Base-by-base conservation (phyloP, 2,113 vertebrate genomes). In the Prunella fulvescens region DNA sequence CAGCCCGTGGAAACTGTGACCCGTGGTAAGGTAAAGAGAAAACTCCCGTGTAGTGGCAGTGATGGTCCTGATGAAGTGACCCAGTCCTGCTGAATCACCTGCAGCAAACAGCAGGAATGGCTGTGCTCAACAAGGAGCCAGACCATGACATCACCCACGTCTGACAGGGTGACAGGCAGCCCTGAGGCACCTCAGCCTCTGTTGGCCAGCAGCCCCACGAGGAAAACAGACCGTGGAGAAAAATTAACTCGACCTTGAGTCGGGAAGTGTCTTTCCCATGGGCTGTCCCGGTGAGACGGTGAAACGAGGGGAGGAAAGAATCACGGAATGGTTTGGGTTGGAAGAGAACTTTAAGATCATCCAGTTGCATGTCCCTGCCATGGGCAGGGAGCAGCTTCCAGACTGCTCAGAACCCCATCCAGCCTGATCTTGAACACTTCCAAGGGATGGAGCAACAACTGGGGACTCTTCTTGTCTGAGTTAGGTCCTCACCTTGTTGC, bases 261-360 rank as follows among this genome's bases (percentile, higher is more conserved):
- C 7, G 5, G 26, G 53, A 56, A 83, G 19, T 4, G 19, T 17
- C 33, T 44, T 76, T 24, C 11, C 19, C 3, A 4, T 7, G 7
- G 23, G 6, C 2, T 51, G 11, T 37, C 39, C 44, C 12, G 3
- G 23, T 10, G 20, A 7, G 11, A 31, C 8, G n/a, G 7, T 2
- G 22, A 48, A 14, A 33, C 0, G 6, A 47, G 8, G 19, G 1
- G 15, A 33, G 11, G 1, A 14, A 29, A 37, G 10, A 56, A 35
- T 37, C 47, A 37, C 6, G 1, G 62, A 35, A 31, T 42, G 12
- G 14, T 56, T 48, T 70, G 40, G 8, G 10, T 19, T 54, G 25
- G 40, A 69, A 62, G 35, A 29, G 20, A 61, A 40, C 17, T 69
- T 69, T 18, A 54, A 54, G 54, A 67, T 20, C 16, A 53, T 4